Base-by-base conservation (phyloP, 2,888 invertebrate genomes). In the Conistra vaccinii region DNA sequence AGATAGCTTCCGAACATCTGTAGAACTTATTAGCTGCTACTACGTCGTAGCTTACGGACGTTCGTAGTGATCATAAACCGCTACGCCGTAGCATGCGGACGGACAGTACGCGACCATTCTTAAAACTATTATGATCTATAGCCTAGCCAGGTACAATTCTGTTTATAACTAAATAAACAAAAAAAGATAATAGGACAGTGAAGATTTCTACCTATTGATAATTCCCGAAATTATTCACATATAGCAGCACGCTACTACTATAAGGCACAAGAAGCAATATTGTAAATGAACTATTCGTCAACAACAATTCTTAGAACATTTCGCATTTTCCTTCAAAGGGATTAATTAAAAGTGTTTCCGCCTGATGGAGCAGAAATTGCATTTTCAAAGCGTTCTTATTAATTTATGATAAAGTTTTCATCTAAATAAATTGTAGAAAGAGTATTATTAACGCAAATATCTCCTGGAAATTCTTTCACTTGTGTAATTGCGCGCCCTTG, bases 291-390 rank as follows among this genome's bases (percentile, higher is more conserved):
- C 69, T 75, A 39, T 32, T 57, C 32, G 42, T 51, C 45, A 29
- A 48, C 39, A 63, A 69, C 66, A 82, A 62, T 76, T 85, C n/a
- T 26, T 26, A 35, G 35, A 76, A 69, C 10, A 69, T 75, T 73
- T 68, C n/a, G 65, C 78, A 75, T 85, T 83, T 80, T 76, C 73
- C 75, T 81, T 76, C 80, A 85, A 83, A 83, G 76, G 85, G 87
- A 91, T 90, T 90, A 90, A 90, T 91, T 88, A 90, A 39, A 84
- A 89, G 85, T 86, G 85, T 88, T 89, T 86, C 85, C 87, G 81
- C 85, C 69, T 85, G 85, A 88, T 85, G 75, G 76, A 85, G 85
- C 85, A 85, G 86, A 89, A 85, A 84, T 74, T 82, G 85, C 87
- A 84, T 85, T 90, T 86, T 85, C 84, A 87, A 88, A 87, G 89